Evolutionary conservation across 2,797 vertebrate genomes (phyloP).

Genomic region (Pristis pectinata): DNA sequence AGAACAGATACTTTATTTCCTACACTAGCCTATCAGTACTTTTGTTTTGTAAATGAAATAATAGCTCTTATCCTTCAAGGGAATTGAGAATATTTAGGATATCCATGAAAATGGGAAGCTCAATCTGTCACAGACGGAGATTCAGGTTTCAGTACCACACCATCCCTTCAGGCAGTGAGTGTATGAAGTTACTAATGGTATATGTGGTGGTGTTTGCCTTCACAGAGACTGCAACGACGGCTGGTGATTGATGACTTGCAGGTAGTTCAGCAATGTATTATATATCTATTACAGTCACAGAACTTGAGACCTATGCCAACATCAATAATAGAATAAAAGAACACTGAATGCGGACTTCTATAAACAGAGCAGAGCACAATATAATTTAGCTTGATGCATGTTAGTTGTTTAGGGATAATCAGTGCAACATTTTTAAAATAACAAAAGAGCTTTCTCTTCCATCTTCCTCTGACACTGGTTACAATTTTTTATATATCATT

Average conservation of each 20-base stretch:
- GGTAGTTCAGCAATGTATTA: conserved; percentile 29
- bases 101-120: conserved; percentile 14
- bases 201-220: conserved; percentile 9
- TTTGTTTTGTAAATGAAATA: conserved; percentile 18
- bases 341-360: neutral
- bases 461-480: neutral
- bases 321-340: conserved; percentile 31
- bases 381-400: neutral
- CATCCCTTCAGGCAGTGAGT: conserved; percentile 9
- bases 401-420: neutral
- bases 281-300: conserved; percentile 30
- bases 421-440: neutral
- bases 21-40: neutral
- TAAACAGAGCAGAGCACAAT: neutral
- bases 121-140: neutral
- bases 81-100: conserved; percentile 24
- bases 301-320: conserved; percentile 17
- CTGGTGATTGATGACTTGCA: conserved; percentile 37
- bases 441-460: neutral
- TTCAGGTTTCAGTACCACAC: conserved; percentile 11
- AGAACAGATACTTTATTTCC: conserved; percentile 20
- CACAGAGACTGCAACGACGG: conserved; percentile 28
- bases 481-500: neutral
- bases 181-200: conserved; percentile 37
- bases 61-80: conserved; percentile 22